These are phyloP conservation scores for Scrobipalpa costella DNA, from an alignment of 2,888 invertebrate genomes.

Conservation along the genomic window DNA sequence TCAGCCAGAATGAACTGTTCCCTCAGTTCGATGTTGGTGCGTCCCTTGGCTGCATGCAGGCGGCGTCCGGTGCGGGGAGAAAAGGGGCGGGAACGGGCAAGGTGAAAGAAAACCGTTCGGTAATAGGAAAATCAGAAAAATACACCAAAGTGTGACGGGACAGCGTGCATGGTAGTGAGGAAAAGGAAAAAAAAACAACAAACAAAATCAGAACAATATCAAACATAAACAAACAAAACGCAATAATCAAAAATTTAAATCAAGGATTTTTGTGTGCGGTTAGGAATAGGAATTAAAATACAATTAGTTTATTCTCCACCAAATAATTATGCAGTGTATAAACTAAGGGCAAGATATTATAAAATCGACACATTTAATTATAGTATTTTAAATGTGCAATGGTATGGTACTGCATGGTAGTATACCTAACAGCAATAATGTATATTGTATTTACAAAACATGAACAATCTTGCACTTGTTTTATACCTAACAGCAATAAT, in stretches of 20 bases:
- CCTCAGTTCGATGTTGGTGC: constrained; percentile 99
- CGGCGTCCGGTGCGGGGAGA: constrained; percentile 76
- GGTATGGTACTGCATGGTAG: neutral
- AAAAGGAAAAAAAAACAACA: constrained; percentile 76
- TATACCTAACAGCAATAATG: neutral
- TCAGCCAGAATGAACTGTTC: constrained; percentile 99
- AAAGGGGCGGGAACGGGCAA: constrained; percentile 54
- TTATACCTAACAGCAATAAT: constrained; percentile 43
- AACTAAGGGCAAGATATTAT: constrained; percentile 64
- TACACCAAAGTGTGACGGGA: constrained; percentile 73
- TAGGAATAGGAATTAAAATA: constrained; percentile 74
- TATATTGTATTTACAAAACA: neutral
- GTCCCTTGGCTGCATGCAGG: constrained; percentile 96
- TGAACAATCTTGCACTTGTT: constrained; percentile 51
- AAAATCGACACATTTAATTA: constrained; percentile 7
- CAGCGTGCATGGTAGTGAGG: constrained; percentile 76
- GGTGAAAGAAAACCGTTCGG: constrained; percentile 71
- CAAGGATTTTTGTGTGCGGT: constrained; percentile 67
- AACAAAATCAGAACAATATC: constrained; percentile 78
- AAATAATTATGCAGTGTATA: constrained; percentile 59
- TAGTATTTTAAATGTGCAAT: neutral
- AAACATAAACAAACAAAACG: constrained; percentile 73
- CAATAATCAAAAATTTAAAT: constrained; percentile 55
- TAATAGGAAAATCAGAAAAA: constrained; percentile 65
- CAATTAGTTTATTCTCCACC: constrained; percentile 76